Conservation (phyloP, 2,888 invertebrate genomes). For the Andrena chrysosceles region DNA sequence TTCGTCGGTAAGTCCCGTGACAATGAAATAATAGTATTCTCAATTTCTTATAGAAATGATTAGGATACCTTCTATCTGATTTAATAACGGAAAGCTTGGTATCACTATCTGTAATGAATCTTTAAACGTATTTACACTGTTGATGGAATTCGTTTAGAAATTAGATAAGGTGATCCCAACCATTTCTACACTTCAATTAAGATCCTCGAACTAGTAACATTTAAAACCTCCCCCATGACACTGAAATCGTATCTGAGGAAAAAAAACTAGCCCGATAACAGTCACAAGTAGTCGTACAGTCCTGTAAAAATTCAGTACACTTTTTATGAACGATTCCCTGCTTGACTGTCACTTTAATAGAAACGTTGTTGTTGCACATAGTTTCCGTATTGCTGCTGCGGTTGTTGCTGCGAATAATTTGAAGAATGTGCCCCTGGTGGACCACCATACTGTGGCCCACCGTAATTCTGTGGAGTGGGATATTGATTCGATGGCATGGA, state of each 20-base stretch:
- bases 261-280: constrained; percentile 35
- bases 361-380: constrained; percentile 81
- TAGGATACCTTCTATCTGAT: constrained; percentile 6
- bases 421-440: constrained; percentile 66
- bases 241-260: not conserved
- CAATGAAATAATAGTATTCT: constrained; percentile 34
- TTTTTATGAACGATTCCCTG: constrained; percentile 9
- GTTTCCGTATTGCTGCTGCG: constrained; percentile 78
- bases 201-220: constrained; percentile 35
- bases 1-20: constrained; percentile 23
- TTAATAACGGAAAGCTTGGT: not conserved
- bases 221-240: constrained; percentile 16
- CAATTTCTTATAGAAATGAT: constrained; percentile 38
- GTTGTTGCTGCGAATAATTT: constrained; percentile 76
- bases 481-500: constrained; percentile 73
- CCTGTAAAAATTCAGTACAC: constrained; percentile 15
- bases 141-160: constrained; percentile 14
- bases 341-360: constrained; percentile 71
- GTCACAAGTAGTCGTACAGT: constrained; percentile 26
- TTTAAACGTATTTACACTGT: constrained; percentile 42
- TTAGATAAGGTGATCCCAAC: constrained; percentile 29
- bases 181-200: constrained; percentile 35
- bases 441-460: constrained; percentile 72
- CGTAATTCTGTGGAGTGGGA: constrained; percentile 72
- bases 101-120: not conserved